These are phyloP conservation scores for Zonitis immaculata DNA, from an alignment of 2,888 invertebrate species.

Conservation along the genomic window DNA sequence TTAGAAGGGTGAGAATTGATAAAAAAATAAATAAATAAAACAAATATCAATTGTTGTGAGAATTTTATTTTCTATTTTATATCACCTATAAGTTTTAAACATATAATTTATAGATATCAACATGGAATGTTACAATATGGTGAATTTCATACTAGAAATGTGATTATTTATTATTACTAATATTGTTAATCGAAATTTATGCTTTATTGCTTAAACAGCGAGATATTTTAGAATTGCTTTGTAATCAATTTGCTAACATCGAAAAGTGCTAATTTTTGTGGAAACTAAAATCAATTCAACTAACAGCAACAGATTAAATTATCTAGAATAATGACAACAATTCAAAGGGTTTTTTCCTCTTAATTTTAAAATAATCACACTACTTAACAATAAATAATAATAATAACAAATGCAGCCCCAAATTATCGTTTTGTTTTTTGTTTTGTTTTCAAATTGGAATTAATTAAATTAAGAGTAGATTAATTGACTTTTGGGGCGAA, in stretches of 20 bases:
- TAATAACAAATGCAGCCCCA: background rate
- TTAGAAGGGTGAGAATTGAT: background rate
- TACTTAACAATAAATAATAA: background rate
- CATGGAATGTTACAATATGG: constrained; percentile 21
- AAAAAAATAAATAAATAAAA: background rate
- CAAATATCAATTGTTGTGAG: constrained; percentile 6
- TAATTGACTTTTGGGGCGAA: background rate
- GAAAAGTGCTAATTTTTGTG: constrained; percentile 9
- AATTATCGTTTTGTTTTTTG: background rate
- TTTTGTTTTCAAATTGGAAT: too few species aligned
- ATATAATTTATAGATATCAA: too few species aligned
- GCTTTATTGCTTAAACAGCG: constrained; percentile 25
- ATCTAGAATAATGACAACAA: background rate
- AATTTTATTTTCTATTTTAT: constrained; percentile 18
- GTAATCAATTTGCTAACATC: constrained; percentile 15
- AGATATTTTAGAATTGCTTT: constrained; percentile 27
- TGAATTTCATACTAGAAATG: constrained; percentile 19
- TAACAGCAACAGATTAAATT: constrained; percentile 1
- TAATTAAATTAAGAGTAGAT: background rate
- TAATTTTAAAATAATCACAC: too few species aligned
- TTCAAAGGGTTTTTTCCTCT: background rate
- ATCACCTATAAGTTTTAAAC: constrained; percentile 16
- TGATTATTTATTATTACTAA: constrained; percentile 9
- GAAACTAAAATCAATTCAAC: background rate
- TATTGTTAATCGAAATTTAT: background rate